phyloP scores from a whole-genome alignment of 2,113 vertebrate genomes.

The Pygoscelis adeliae region DNA sequence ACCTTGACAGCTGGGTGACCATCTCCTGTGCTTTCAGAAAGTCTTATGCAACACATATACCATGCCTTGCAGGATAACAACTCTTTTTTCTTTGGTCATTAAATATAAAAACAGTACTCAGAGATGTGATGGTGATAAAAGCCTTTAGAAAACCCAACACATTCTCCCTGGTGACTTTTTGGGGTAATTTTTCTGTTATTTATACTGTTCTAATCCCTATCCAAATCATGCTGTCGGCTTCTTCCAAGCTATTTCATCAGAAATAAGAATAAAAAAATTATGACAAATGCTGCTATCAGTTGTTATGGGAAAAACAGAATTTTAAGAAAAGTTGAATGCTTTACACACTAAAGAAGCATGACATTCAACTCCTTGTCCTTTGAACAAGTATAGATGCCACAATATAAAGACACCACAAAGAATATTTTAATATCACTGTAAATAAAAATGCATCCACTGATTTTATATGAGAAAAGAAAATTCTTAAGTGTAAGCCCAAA shows the following conservation, averaged over 20 bases:
- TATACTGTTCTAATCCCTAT: neutral
- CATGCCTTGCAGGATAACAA: neutral
- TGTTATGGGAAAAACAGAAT: neutral
- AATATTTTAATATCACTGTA: neutral
- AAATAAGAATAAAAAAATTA: neutral
- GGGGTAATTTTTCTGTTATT: neutral
- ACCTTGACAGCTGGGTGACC: neutral
- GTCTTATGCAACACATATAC: neutral
- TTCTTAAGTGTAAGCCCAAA: neutral
- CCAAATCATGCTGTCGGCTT: neutral
- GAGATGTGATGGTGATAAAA: conserved; percentile 4
- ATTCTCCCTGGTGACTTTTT: neutral
- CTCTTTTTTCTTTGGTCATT: neutral
- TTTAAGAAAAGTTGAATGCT: neutral
- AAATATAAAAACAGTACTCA: neutral
- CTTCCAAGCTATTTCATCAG: neutral
- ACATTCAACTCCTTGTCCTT: neutral
- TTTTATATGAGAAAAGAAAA: neutral
- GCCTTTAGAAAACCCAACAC: neutral
- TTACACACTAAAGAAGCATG: neutral
- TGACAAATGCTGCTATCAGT: neutral
- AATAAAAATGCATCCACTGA: neutral
- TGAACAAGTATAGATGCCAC: neutral
- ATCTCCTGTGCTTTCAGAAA: conserved; percentile 1
- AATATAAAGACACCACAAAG: neutral